Conservation (phyloP, 2,113 vertebrate genomes). For the Zootoca vivipara region DNA sequence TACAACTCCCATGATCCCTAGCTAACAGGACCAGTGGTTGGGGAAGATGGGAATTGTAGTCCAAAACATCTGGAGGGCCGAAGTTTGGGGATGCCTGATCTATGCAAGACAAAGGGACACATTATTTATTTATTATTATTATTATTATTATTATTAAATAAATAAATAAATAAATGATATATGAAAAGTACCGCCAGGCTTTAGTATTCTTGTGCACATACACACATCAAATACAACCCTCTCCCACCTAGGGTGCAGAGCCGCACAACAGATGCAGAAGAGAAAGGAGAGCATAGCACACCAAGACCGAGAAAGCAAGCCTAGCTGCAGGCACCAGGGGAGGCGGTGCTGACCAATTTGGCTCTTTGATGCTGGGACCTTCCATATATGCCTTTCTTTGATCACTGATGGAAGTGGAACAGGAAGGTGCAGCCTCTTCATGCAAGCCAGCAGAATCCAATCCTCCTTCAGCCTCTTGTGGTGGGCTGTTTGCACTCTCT, state of each 20-base stretch:
- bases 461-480: background rate
- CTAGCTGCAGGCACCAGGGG: background rate
- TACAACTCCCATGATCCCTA: too few relatives aligned
- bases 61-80: too few relatives aligned
- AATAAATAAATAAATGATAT: too few relatives aligned
- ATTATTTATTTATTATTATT: background rate
- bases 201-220: too few relatives aligned
- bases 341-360: background rate
- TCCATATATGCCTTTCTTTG: background rate
- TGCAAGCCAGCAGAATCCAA: accelerated
- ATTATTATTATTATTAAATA: too few relatives aligned
- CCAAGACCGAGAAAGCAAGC: background rate
- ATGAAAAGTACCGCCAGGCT: background rate
- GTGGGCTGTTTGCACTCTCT: background rate
- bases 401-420: background rate
- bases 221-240: background rate
- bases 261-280: background rate
- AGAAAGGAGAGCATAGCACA: background rate
- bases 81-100: too few relatives aligned
- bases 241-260: background rate
- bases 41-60: too few relatives aligned
- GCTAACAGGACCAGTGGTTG: too few relatives aligned
- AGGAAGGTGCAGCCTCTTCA: accelerated
- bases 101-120: slow-evolving; percentile 33
- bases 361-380: background rate